Conservation (phyloP, 2,888 invertebrate genomes). For the Andrena dorsata region DNA sequence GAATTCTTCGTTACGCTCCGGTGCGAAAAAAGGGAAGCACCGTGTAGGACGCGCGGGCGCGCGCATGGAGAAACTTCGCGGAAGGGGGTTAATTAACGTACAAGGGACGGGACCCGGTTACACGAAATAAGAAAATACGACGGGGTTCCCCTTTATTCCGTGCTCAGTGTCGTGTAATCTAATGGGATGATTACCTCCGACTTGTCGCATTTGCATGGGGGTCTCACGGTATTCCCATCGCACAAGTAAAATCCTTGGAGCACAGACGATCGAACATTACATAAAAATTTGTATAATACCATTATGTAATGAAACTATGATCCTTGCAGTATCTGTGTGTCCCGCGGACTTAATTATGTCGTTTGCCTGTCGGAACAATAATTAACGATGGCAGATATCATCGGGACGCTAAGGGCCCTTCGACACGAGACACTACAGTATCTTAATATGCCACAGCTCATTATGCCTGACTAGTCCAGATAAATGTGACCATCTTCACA, state of each 20-base stretch:
- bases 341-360: no score
- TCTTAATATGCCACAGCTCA: no score
- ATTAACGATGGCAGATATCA: no score
- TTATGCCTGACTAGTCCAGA: no score
- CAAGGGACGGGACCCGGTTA: constrained; percentile 25
- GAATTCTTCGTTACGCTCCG: constrained; percentile 26
- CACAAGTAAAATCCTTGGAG: not conserved
- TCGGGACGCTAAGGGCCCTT: no score
- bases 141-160: constrained; percentile 11
- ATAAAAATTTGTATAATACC: not conserved
- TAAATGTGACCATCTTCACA: no score
- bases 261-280: not conserved
- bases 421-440: no score
- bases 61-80: not conserved
- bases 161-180: constrained; percentile 9
- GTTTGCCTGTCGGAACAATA: no score
- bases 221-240: not conserved
- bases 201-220: not conserved
- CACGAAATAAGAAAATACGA: constrained; percentile 36
- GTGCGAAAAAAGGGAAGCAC: constrained; percentile 12
- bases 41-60: not conserved
- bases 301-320: no score
- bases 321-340: no score
- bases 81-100: constrained; percentile 44
- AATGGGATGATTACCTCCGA: constrained; percentile 23